Evolutionary conservation across 2,797 vertebrate species (phyloP).

Genomic region (Crocodylus rhombifer): DNA sequence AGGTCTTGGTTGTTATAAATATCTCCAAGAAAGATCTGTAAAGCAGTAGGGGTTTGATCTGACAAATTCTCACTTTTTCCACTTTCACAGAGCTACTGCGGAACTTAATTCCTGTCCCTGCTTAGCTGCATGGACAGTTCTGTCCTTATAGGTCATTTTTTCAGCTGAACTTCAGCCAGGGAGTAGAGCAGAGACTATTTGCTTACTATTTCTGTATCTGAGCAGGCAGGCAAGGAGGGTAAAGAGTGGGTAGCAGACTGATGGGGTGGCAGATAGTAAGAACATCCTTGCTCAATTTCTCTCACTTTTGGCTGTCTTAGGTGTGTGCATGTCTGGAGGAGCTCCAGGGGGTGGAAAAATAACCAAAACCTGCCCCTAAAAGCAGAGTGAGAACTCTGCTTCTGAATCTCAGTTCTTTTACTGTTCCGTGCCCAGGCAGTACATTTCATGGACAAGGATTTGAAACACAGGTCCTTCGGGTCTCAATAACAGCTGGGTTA

Average conservation of each 20-base stretch:
- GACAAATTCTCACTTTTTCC: background rate
- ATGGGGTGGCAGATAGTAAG: background rate
- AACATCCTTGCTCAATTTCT: background rate
- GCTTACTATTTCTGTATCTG: background rate
- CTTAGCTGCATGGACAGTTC: background rate
- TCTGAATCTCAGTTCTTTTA: background rate
- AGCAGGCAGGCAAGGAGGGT: background rate
- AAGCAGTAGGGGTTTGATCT: background rate
- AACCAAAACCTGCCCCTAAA: background rate
- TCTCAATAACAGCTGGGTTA: background rate
- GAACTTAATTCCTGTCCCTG: background rate
- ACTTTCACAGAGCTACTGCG: background rate
- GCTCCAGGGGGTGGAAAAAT: background rate
- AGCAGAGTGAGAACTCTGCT: background rate
- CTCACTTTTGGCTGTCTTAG: background rate
- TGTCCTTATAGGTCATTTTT: background rate
- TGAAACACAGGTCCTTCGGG: background rate
- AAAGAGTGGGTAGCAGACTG: background rate
- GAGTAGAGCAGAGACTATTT: background rate
- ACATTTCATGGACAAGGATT: background rate
- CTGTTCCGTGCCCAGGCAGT: background rate
- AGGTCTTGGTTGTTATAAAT: background rate
- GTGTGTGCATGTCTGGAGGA: too few species aligned
- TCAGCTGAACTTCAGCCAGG: background rate
- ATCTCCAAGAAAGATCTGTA: background rate